Evolutionary conservation across 2,888 invertebrate species (phyloP), one percentile per base, ranked within the genome.

Genomic region (Polymixis lichenea): DNA sequence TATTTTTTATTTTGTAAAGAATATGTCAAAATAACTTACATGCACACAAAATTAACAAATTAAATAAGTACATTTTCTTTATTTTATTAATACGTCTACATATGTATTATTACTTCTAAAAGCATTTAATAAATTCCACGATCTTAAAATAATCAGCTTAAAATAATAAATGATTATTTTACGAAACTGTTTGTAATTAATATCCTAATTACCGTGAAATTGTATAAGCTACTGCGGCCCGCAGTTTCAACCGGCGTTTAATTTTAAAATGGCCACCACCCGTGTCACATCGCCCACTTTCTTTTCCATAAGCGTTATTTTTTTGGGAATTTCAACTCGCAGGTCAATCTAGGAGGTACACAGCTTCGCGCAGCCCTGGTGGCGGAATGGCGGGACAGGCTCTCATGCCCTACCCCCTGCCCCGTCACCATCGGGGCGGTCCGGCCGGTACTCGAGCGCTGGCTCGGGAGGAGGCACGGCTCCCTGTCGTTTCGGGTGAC

Each of bases 11-110:
- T 49, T 49, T 17, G 17, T 51, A 51, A 51, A 22, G 7, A 51
- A 7, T 19, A 17, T 15, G 15, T 17, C 15, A 62, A 72, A 17
- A 25, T 4, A 51, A 77, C 78, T 78, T 51, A 78, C 78, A 55
- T 17, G 55, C 6, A 8, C 46, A 13, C 0, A 61, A 19, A 15
- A 43, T 0, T 7, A 78, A 22, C 0, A 69, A 32, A 19, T 28
- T n/a, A 5, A 70, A 11, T 49, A 68, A n/a, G 19, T n/a, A 49
- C 77, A 77, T 77, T 67, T 68, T 76, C 19, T 28, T 13, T 17
- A 15, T 66, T 19, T 22, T 7, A 51, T 17, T 22, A 1, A 60
- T 11, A 25, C 19, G 15, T 19, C 19, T 11, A 5, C 17, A 0
- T 25, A 38, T 0, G 0, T 58, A 19, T 32, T 17, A 25, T 19